Base-by-base conservation (phyloP, 2,888 invertebrate species). In the Erebia aethiops region DNA sequence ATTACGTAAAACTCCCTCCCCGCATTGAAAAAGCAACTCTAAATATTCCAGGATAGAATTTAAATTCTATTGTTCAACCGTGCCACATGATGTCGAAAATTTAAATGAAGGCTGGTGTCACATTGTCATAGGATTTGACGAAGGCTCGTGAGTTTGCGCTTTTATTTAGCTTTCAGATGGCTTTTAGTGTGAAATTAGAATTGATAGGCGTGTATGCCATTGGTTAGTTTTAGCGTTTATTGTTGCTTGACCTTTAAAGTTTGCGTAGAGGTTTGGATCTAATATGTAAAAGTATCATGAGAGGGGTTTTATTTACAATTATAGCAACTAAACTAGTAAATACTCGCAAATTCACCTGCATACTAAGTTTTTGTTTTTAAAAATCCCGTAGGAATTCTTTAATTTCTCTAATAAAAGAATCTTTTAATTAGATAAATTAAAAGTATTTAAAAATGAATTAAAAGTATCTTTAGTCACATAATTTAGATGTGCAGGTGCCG, bases 121-220 rank as follows among this genome's bases (percentile, higher is more conserved):
- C 43, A 49, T 51, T 68, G 68, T 68, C 68, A 68, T 52, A 43
- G 35, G 51, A 41, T 54, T 68, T 68, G 61, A 61, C 49, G 43
- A 68, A 51, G 61, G 52, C 10, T 51, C 60, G 57, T 52, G 54
- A 65, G 18, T 56, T 65, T 56, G 54, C 26, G 11, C 51, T 64
- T 64, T 64, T 26, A 62, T 35, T 35, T 35, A 7, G 35, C 35
- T 35, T 35, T 35, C 7, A 2, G 35, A 35, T 35, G n/a, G n/a
- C 14, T 41, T 26, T 41, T 16, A 5, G 61, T 26, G 26, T 49
- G 62, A 61, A 61, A 61, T 13, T 35, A 41, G 35, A 61, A 61
- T 61, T 61, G n/a, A 46, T 13, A 61, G 46, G 46, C 18, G 18
- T 61, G 13, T 46, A 18, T 46, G 16, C 41, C 9, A 60, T 35